A percentile compares a stretch with the other conserved stretches of the same genome.
These are phyloP conservation scores for Coptodon rendalli DNA, from an alignment of 2,113 vertebrate genomes.

Conservation along the genomic window DNA sequence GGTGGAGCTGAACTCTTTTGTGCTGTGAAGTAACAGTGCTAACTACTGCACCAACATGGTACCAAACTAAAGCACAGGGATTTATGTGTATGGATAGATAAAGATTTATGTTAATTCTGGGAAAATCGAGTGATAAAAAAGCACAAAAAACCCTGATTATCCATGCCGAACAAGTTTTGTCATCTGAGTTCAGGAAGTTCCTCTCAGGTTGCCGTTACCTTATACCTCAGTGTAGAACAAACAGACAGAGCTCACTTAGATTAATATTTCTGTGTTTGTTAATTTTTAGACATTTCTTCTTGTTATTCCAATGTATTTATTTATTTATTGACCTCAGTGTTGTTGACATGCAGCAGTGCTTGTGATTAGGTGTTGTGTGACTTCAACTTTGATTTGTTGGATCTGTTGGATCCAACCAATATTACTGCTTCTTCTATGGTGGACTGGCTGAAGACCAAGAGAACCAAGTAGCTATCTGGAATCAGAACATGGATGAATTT, in stretches of 20 bases:
- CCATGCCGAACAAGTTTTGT: rapidly evolving
- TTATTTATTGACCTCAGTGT: neutral
- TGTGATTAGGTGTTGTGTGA: neutral
- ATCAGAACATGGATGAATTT: neutral
- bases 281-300: neutral
- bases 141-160: neutral
- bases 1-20: neutral
- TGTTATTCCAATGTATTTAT: neutral
- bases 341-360: neutral
- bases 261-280: neutral
- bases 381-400: neutral
- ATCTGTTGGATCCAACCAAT: neutral
- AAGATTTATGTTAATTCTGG: neutral
- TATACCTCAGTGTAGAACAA: neutral
- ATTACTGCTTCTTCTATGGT: neutral
- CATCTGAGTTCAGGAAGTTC: neutral
- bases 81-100: neutral
- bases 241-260: neutral
- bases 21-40: neutral
- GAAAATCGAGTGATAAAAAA: rapidly evolving
- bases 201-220: neutral
- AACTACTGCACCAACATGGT: neutral
- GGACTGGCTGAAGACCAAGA: neutral
- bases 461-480: neutral
- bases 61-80: neutral